Percentiles rank a stretch among this genome's conserved stretches.
Evolutionary conservation across 2,888 invertebrate genomes (phyloP).

Genomic region (Lingula anatina): DNA sequence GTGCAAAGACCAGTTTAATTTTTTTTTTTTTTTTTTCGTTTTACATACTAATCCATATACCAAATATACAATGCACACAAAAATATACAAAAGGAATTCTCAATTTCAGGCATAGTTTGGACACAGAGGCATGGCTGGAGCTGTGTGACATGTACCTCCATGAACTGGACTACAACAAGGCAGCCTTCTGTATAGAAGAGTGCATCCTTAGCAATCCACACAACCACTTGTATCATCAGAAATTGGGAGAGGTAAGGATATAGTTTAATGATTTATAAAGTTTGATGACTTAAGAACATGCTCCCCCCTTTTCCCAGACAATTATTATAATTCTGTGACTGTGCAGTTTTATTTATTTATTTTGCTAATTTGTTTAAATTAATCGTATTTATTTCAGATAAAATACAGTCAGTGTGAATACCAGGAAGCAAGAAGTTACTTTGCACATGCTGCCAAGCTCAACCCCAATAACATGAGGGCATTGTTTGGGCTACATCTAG

Average conservation of each 20-base stretch:
- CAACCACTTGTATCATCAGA: constrained; percentile 86
- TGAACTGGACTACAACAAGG: constrained; percentile 84
- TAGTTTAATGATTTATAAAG: not conserved
- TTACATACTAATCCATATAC: too few species aligned
- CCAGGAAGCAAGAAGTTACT: constrained; percentile 89
- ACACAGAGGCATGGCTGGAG: constrained; percentile 98
- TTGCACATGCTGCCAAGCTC: constrained; percentile 63
- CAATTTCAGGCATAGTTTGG: constrained; percentile 54
- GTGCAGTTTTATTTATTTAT: not conserved
- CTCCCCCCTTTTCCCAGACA: too few species aligned
- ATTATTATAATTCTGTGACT: not conserved
- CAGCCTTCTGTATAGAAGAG: constrained; percentile 94
- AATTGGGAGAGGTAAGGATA: constrained; percentile 71
- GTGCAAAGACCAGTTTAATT: too few species aligned
- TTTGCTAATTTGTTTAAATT: too few species aligned
- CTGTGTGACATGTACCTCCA: constrained; percentile 84
- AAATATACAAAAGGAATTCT: too few species aligned
- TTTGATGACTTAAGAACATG: too few species aligned
- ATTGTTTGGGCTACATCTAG: constrained; percentile 84
- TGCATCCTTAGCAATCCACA: constrained; percentile 90
- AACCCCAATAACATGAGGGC: constrained; percentile 77
- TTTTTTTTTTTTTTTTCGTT: too few species aligned
- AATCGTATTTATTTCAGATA: constrained; percentile 42
- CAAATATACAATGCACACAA: too few species aligned
- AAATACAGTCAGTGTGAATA: constrained; percentile 55